Evolutionary conservation across 2,888 invertebrate species (phyloP), one percentile per base, ranked within the genome.

Genomic region (Stramonita haemastoma): DNA sequence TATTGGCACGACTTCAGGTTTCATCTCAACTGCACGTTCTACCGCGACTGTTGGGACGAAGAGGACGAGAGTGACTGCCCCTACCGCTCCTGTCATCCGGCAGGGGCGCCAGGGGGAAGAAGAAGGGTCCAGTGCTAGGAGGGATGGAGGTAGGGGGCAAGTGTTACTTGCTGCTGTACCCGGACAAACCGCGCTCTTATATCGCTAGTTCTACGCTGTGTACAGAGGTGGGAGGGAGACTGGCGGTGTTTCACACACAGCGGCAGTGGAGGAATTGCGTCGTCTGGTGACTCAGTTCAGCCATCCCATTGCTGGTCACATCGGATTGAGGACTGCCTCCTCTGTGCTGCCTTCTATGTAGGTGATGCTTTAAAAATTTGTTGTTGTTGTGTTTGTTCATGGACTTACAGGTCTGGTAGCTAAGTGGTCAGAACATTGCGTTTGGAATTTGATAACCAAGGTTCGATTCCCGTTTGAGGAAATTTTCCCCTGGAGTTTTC

Each of bases 11-110:
- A 73, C 73, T 73, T 73, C 73, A 13, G 73, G 8, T 73, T 73
- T 73, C 73, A 73, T n/a, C n/a, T 73, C 11, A 26, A 73, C n/a
- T 73, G 73, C 73, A 73, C 26, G n/a, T 29, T 73, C n/a, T n/a
- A 22, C 29, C 11, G 73, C 1, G 73, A 73, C 73, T 73, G 73
- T n/a, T 73, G 26, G 73, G 73, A 1, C 11, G 73, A 29, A 17
- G 73, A 73, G n/a, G 73, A 73, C n/a, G 73, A 73, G 73, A 73
- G 73, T 73, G 29, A 73, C 29, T 73, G 73, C 73, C 73, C 73
- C 26, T 73, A 73, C n/a, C 73, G 73, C 4, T n/a, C 11, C 4
- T 73, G 73, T n/a, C n/a, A 29, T 22, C 73, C 73, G 73, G 22
- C 73, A n/a, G 73, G 11, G n/a, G 70, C 5, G 5, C 22, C 70